Evolutionary conservation across 2,888 invertebrate genomes (phyloP).

Genomic region (Temnothorax ravouxi): DNA sequence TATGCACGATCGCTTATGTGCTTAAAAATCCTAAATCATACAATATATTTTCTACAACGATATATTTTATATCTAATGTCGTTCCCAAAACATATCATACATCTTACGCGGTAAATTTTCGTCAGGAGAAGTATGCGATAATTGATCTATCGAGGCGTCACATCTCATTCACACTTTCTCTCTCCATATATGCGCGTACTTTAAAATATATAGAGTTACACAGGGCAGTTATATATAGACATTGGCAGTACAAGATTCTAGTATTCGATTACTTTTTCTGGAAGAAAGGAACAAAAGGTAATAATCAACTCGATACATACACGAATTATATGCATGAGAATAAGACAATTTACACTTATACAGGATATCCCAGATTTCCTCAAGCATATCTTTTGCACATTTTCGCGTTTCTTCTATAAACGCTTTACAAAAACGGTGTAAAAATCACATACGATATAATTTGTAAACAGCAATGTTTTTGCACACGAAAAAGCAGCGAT

Average conservation of each 20-base stretch:
- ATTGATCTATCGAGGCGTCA: slow-evolving; percentile 10
- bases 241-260: slow-evolving; percentile 13
- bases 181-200: not conserved
- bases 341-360: slow-evolving; percentile 25
- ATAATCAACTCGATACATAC: slow-evolving; percentile 7
- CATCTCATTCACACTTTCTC: slow-evolving; percentile 22
- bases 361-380: not conserved
- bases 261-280: slow-evolving; percentile 16
- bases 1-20: slow-evolving; percentile 31
- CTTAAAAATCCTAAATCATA: slow-evolving; percentile 54
- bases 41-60: slow-evolving; percentile 59
- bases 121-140: slow-evolving; percentile 17
- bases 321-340: not conserved
- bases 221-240: slow-evolving; percentile 1
- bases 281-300: not conserved
- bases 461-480: not conserved
- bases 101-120: slow-evolving; percentile 19
- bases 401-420: not conserved
- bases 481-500: not conserved
- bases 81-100: slow-evolving; percentile 29
- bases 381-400: not conserved
- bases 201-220: slow-evolving; percentile 34
- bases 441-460: slow-evolving; percentile 9
- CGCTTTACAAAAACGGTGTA: slow-evolving; percentile 18
- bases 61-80: slow-evolving; percentile 58